These are phyloP conservation scores for Falco punctatus DNA, from an alignment of 2,113 vertebrate genomes.

Conservation along the genomic window DNA sequence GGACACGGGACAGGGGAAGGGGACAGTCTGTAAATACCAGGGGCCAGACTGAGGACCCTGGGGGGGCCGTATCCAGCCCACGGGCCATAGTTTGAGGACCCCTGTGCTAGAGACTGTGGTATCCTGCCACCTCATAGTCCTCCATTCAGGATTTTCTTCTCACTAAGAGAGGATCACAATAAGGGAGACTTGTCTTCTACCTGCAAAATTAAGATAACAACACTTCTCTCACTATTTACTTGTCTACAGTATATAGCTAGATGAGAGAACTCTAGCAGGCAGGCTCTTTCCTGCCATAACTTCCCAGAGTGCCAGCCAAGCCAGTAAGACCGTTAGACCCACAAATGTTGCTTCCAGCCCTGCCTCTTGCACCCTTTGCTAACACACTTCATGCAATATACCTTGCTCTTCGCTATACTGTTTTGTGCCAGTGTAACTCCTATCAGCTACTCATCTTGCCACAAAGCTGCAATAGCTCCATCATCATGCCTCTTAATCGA, in stretches of 20 bases:
- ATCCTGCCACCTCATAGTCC: not conserved
- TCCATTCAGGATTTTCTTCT: not conserved
- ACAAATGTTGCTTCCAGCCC: not conserved
- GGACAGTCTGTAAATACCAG: too few relatives aligned
- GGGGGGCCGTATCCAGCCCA: too few relatives aligned
- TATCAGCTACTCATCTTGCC: not conserved
- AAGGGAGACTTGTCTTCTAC: not conserved
- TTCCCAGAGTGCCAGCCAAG: not conserved
- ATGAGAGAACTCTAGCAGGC: not conserved
- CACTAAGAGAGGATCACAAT: not conserved
- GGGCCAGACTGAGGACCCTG: too few relatives aligned
- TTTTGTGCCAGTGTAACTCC: not conserved
- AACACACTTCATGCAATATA: not conserved
- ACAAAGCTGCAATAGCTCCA: not conserved
- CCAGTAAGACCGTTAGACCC: not conserved
- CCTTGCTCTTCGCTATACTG: not conserved
- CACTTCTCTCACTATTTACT: not conserved
- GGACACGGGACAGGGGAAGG: too few relatives aligned
- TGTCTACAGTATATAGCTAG: not conserved
- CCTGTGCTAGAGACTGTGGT: not conserved
- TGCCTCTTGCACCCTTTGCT: not conserved
- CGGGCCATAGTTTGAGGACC: not conserved
- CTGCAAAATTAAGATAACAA: not conserved
- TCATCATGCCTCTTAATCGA: not conserved
- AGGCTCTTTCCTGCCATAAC: not conserved